These are phyloP conservation scores for Spongilla lacustris DNA, from an alignment of 37 sponge, comb jelly and placozoan species.

Conservation along the genomic window DNA sequence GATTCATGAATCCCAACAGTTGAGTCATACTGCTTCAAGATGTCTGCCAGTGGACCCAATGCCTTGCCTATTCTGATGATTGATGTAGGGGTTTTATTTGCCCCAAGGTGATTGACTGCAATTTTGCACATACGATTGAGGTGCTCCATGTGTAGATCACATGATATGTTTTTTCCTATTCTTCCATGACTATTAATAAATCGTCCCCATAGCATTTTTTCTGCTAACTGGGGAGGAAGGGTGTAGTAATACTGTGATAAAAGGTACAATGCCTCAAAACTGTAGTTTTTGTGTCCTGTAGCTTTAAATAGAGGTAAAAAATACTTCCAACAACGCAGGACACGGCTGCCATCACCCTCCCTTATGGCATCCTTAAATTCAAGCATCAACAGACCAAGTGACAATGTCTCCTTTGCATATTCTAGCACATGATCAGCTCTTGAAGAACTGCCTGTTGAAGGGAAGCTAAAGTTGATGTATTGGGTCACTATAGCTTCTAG, in stretches of 20 bases:
- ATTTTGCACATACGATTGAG: slow-evolving; percentile 25
- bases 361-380: slow-evolving; percentile 51
- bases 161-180: slow-evolving; percentile 32
- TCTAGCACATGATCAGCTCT: slow-evolving; percentile 21
- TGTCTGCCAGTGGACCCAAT: background rate
- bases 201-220: slow-evolving; percentile 37
- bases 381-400: slow-evolving; percentile 33
- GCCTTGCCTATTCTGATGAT: slow-evolving; percentile 19
- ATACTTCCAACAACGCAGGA: slow-evolving; percentile 54
- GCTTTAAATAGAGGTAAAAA: slow-evolving; percentile 17
- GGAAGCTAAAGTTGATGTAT: slow-evolving; percentile 2
- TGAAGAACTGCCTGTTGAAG: background rate
- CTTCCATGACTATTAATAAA: slow-evolving; percentile 32
- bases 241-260: slow-evolving; percentile 29
- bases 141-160: slow-evolving; percentile 55
- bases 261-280: slow-evolving; percentile 27
- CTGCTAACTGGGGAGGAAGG: slow-evolving; percentile 28
- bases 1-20: background rate
- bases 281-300: slow-evolving; percentile 31
- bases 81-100: slow-evolving; percentile 30
- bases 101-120: slow-evolving; percentile 12
- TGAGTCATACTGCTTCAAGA: slow-evolving; percentile 7
- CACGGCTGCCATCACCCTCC: slow-evolving; percentile 46
- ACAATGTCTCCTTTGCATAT: slow-evolving; percentile 30
- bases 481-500: background rate